Conservation (phyloP, 2,113 vertebrate genomes). For the Lamprologus speciosus region DNA sequence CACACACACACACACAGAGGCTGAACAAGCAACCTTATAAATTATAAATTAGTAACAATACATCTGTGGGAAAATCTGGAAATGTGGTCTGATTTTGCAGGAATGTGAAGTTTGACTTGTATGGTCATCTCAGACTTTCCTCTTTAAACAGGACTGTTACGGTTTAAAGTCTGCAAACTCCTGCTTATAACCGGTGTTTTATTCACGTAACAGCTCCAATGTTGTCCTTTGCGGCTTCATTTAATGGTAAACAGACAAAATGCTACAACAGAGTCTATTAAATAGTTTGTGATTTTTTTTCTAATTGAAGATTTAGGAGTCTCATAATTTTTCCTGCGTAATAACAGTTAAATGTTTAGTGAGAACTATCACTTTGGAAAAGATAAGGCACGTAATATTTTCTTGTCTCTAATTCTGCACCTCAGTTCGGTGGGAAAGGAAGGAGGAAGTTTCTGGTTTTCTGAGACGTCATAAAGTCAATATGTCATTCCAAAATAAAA, state of each 20-base stretch:
- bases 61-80: conserved; percentile 28
- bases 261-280: neutral
- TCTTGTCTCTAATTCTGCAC: neutral
- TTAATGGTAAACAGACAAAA: neutral
- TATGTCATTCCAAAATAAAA: neutral
- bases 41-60: conserved; percentile 57
- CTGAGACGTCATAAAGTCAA: neutral
- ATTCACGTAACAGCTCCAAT: neutral
- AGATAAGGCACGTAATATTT: conserved; percentile 58
- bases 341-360: neutral
- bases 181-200: neutral
- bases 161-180: neutral
- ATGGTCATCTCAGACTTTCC: neutral
- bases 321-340: neutral
- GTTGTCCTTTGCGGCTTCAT: conserved; percentile 3
- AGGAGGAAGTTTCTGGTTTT: neutral
- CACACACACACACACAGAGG: conserved; percentile 20
- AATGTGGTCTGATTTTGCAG: conserved; percentile 28
- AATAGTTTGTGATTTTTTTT: neutral
- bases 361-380: neutral
- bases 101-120: neutral
- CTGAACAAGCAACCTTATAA: conserved; percentile 37
- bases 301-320: neutral
- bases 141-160: neutral
- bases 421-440: neutral